Evolutionary conservation across 1,140 invertebrate genomes (phyloP).

Genomic region (Sinella curviseta): DNA sequence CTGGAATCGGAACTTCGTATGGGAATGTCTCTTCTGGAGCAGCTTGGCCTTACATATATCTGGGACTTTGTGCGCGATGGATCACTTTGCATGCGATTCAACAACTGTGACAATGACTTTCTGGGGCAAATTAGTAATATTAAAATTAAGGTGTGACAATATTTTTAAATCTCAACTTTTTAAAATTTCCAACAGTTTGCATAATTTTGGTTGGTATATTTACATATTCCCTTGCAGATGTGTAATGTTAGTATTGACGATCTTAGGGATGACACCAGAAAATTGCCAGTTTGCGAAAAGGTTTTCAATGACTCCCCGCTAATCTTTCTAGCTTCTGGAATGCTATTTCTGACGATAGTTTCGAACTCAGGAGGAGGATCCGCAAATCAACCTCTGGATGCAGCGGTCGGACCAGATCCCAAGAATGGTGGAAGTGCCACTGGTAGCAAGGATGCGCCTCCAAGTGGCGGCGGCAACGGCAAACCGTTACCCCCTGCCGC

Average conservation of each 20-base stretch:
- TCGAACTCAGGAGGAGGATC: too few relatives aligned
- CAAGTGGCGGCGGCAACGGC: too few relatives aligned
- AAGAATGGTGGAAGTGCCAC: too few relatives aligned
- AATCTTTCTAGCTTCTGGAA: background rate
- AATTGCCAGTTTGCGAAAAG: background rate
- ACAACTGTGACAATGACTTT: background rate
- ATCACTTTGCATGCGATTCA: background rate
- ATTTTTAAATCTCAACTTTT: too few relatives aligned
- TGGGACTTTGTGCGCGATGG: background rate
- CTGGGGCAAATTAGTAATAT: background rate
- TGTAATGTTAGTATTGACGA: background rate
- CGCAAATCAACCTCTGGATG: too few relatives aligned
- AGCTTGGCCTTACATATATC: background rate
- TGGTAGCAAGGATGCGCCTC: too few relatives aligned
- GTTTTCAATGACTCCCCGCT: slow-evolving; percentile 8
- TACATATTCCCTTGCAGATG: too few relatives aligned
- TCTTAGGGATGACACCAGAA: background rate
- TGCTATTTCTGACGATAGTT: background rate
- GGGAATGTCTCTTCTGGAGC: background rate
- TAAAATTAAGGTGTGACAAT: background rate
- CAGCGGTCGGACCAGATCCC: too few relatives aligned
- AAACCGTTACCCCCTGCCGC: too few relatives aligned
- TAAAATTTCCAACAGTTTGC: too few relatives aligned
- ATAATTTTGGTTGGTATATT: too few relatives aligned
- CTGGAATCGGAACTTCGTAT: background rate